phyloP scores from a whole-genome alignment of 2,113 vertebrate genomes.

The Corythornis madagascariensis region DNA sequence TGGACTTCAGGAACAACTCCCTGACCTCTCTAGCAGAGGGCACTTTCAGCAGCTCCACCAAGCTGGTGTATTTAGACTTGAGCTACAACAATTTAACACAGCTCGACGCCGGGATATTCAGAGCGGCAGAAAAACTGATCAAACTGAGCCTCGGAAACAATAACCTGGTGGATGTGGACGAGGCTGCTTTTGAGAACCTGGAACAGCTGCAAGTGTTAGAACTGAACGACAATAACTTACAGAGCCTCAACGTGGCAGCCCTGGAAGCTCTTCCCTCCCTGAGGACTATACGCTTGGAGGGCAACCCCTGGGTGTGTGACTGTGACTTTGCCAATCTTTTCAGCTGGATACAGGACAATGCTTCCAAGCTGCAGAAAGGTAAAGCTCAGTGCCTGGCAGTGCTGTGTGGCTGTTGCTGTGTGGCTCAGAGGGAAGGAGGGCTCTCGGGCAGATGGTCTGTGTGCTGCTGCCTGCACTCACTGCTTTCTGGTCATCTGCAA shows the following conservation, averaged over 20 bases:
- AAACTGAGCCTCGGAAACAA: slow-evolving; percentile 92
- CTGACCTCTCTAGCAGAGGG: slow-evolving; percentile 89
- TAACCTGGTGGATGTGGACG: slow-evolving; percentile 85
- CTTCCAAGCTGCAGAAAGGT: slow-evolving; percentile 92
- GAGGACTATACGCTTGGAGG: slow-evolving; percentile 88
- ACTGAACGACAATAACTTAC: slow-evolving; percentile 89
- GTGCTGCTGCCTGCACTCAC: slow-evolving; percentile 11
- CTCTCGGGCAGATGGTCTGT: neutral
- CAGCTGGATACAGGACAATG: slow-evolving; percentile 92
- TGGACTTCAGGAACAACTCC: slow-evolving; percentile 96
- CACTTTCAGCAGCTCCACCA: slow-evolving; percentile 90
- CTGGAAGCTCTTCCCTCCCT: slow-evolving; percentile 89
- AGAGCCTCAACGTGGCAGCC: slow-evolving; percentile 84
- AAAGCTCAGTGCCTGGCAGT: slow-evolving; percentile 15
- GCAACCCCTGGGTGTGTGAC: slow-evolving; percentile 97
- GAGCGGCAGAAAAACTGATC: slow-evolving; percentile 88
- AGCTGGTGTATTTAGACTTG: slow-evolving; percentile 92
- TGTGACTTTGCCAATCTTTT: slow-evolving; percentile 96
- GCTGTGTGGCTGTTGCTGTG: neutral
- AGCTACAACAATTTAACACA: slow-evolving; percentile 95
- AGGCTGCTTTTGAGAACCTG: slow-evolving; percentile 90
- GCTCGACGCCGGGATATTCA: slow-evolving; percentile 88
- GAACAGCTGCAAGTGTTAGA: slow-evolving; percentile 93
- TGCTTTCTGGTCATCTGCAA: neutral
- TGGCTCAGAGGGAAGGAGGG: neutral